phyloP scores from a whole-genome alignment of 2,888 invertebrate genomes.

The Melanophora roralis region DNA sequence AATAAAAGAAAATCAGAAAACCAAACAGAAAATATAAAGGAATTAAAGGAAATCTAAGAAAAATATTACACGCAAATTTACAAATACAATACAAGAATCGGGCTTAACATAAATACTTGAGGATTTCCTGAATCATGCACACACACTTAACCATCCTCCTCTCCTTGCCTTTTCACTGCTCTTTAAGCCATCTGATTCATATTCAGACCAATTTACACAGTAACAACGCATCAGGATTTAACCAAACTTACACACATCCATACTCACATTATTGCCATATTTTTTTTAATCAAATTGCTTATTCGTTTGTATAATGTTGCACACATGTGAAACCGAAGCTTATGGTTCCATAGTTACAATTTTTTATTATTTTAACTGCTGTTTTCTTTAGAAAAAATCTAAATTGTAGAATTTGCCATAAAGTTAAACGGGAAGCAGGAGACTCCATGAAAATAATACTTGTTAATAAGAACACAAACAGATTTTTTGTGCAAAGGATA shows the following conservation, averaged over 20 bases:
- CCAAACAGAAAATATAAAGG: background rate
- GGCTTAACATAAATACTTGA: constrained; percentile 41
- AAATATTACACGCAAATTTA: constrained; percentile 40
- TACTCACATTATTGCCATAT: background rate
- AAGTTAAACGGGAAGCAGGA: background rate
- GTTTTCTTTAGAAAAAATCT: constrained; percentile 5
- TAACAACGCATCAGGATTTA: background rate
- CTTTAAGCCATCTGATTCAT: background rate
- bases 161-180: background rate
- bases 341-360: constrained; percentile 39
- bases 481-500: constrained; percentile 31
- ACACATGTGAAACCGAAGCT: constrained; percentile 1
- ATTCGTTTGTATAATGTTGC: background rate
- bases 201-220: background rate
- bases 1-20: background rate
- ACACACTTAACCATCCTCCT: background rate
- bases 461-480: background rate
- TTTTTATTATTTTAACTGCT: background rate
- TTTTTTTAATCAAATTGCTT: background rate
- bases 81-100: constrained; percentile 32
- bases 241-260: background rate
- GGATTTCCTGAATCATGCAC: constrained; percentile 42
- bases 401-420: background rate
- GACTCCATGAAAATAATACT: constrained; percentile 15
- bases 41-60: constrained; percentile 6